phyloP scores from a whole-genome alignment of 1,140 invertebrate genomes.

The Aleiodes sp. region DNA sequence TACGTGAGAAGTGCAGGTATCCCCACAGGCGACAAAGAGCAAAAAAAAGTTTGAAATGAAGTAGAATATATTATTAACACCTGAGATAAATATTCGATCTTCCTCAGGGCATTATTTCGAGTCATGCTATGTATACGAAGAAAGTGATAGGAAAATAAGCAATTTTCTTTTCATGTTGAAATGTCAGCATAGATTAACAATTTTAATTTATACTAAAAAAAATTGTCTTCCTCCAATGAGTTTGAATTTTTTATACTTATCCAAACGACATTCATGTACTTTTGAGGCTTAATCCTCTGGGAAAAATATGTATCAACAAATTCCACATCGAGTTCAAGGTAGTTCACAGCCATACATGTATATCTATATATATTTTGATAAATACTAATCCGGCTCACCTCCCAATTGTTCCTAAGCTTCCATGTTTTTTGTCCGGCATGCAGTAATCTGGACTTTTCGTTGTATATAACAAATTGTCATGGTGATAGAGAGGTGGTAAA shows the following conservation, averaged over 20 bases:
- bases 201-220: too few species aligned
- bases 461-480: constrained; percentile 72
- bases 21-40: constrained; percentile 13
- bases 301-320: constrained; percentile 28
- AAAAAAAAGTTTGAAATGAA: constrained; percentile 11
- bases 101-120: constrained; percentile 9
- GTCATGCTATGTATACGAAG: constrained; percentile 15
- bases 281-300: constrained; percentile 1
- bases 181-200: neutral
- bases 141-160: constrained; percentile 30
- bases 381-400: constrained; percentile 60
- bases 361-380: neutral
- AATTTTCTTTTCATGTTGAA: constrained; percentile 26
- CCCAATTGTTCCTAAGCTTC: constrained; percentile 72
- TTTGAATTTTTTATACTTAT: constrained; percentile 32
- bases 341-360: neutral
- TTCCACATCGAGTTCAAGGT: constrained; percentile 20
- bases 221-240: too few species aligned
- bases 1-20: constrained; percentile 30
- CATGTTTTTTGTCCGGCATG: constrained; percentile 69
- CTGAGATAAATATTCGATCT: constrained; percentile 33
- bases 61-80: constrained; percentile 37
- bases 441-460: constrained; percentile 77
- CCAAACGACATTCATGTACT: neutral
- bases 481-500: constrained; percentile 58